Evolutionary conservation across 1,140 invertebrate genomes (phyloP).

Genomic region (Potamilus streckersoni): DNA sequence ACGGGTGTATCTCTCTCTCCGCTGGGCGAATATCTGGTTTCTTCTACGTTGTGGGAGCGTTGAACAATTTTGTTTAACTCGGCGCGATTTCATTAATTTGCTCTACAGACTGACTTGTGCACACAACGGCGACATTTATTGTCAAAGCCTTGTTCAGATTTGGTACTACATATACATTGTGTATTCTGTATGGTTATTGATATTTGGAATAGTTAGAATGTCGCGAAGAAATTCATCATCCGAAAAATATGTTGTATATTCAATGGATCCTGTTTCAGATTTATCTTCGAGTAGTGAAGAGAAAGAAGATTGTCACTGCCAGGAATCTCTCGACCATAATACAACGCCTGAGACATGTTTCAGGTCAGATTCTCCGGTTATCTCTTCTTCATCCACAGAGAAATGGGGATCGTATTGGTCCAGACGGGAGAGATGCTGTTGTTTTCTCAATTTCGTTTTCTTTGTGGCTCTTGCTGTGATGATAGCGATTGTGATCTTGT

Average conservation of each 20-base stretch:
- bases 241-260: constrained; percentile 12
- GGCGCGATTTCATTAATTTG: too few relatives aligned
- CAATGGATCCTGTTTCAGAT: constrained; percentile 4
- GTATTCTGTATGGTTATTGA: background rate
- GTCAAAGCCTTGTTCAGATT: too few relatives aligned
- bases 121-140: too few relatives aligned
- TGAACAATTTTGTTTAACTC: too few relatives aligned
- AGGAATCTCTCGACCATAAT: constrained; percentile 5
- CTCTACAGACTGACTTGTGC: too few relatives aligned
- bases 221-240: background rate
- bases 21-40: too few relatives aligned
- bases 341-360: background rate
- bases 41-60: too few relatives aligned
- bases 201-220: background rate
- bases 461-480: constrained; percentile 4
- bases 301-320: constrained; percentile 1
- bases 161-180: too few relatives aligned
- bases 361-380: background rate
- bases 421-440: constrained; percentile 22
- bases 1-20: too few relatives aligned
- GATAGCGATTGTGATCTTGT: constrained; percentile 12
- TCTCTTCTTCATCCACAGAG: constrained; percentile 7
- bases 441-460: constrained; percentile 22
- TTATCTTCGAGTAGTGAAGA: constrained; percentile 1
- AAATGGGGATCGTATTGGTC: constrained; percentile 29